Evolutionary conservation across 2,797 vertebrate species (phyloP).

Genomic region (Florisuga fusca): DNA sequence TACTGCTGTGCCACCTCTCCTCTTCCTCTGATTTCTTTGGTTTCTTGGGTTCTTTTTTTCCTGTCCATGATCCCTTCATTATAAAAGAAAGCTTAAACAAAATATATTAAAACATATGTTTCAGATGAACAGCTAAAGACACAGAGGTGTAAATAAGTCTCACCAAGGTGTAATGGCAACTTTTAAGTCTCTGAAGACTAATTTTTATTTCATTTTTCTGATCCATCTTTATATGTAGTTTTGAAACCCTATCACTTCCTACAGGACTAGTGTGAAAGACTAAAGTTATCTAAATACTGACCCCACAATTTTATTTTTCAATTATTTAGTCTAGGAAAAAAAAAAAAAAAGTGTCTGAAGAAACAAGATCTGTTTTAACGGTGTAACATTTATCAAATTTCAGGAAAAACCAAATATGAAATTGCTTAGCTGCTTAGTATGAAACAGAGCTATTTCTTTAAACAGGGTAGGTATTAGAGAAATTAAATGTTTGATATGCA

Average conservation of each 20-base stretch:
- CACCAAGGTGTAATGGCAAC: not conserved
- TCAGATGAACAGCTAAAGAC: not conserved
- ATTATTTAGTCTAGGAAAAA: not conserved
- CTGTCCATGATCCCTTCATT: not conserved
- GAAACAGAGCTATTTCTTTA: not conserved
- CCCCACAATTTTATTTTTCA: not conserved
- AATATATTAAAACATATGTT: not conserved
- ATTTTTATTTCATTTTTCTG: not conserved
- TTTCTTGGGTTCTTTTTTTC: not conserved
- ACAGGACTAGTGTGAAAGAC: not conserved
- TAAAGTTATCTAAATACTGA: not conserved
- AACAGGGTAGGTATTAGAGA: not conserved
- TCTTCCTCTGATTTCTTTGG: not conserved
- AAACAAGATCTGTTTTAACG: not conserved
- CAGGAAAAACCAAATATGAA: not conserved
- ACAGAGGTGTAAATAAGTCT: not conserved
- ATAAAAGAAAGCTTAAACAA: not conserved
- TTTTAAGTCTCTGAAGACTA: not conserved
- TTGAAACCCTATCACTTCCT: not conserved
- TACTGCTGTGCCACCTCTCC: not conserved
- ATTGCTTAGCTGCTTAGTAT: not conserved
- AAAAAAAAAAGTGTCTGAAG: not conserved
- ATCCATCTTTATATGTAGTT: not conserved
- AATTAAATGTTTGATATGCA: not conserved
- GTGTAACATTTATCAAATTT: not conserved